Evolutionary conservation across 1,140 invertebrate species (phyloP), one percentile per base, ranked within the genome.

Genomic region (Anastatus disparis): DNA sequence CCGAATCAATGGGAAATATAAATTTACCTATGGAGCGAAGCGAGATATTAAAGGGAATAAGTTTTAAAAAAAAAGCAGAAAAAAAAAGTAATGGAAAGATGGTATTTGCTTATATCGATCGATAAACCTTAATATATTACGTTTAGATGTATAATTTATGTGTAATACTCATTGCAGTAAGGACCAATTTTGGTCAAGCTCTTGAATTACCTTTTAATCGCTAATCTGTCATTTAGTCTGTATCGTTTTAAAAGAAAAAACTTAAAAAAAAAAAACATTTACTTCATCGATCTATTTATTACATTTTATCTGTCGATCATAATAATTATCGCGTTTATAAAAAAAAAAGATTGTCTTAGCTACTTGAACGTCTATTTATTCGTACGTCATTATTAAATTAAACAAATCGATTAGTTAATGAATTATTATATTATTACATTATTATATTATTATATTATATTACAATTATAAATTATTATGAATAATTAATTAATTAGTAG

Each of bases 101-200:
- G 13, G 24, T 42, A 61, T 61, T n/a, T 62, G 12, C 56, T 69
- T 69, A 52, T 69, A 31, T n/a, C 9, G 35, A 59, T 61, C 56
- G 46, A 61, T 42, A 61, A 69, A 61, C 44, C n/a, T 61, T 53
- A 59, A 62, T 55, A 70, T 61, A 70, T 70, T 63, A 70, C 46
- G 24, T 62, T 69, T 69, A 69, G 66, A 61, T 69, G 46, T 53
- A 69, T 61, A 61, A 70, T 70, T 70, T 70, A 70, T 55, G 38
- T 63, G 44, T 70, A 62, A 61, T 70, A 63, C 50, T 70, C 58
- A 70, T 44, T 62, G 26, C 26, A 55, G 38, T 53, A 52, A 69
- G 35, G 66, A 22, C 44, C 42, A 48, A 29, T 59, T n/a, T n/a
- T 24, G 66, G 29, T 61, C 46, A 61, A 9, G 46, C 44, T 69